phyloP scores from a whole-genome alignment of 92 coral and sea anemone species.

The Montipora capitata region DNA sequence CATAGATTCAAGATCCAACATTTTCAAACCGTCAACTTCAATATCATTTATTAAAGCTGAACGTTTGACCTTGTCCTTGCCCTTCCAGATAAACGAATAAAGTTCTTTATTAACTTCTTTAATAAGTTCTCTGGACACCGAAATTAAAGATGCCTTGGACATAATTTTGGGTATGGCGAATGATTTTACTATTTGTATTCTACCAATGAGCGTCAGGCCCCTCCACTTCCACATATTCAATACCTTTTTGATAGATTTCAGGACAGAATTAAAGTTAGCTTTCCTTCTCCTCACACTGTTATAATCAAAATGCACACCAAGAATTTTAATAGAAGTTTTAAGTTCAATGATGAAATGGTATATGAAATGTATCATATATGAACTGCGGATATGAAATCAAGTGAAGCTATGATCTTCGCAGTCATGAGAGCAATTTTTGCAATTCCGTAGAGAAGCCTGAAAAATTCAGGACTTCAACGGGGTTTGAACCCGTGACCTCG shows the following conservation, averaged over 20 bases:
- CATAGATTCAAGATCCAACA: slow-evolving; percentile 33
- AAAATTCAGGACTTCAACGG: too few relatives aligned
- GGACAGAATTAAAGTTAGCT: neutral
- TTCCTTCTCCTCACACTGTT: neutral
- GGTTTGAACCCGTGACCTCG: too few relatives aligned
- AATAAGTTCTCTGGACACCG: slow-evolving; percentile 4
- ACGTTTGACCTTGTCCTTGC: slow-evolving; percentile 56
- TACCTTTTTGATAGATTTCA: slow-evolving; percentile 16
- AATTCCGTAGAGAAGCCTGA: too few relatives aligned
- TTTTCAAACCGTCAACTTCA: slow-evolving; percentile 34
- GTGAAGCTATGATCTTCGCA: too few relatives aligned
- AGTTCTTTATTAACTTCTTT: slow-evolving; percentile 33
- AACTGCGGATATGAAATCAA: too few relatives aligned
- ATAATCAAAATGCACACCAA: slow-evolving; percentile 13
- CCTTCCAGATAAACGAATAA: slow-evolving; percentile 52
- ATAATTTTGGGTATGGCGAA: slow-evolving; percentile 38
- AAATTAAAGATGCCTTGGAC: slow-evolving; percentile 6
- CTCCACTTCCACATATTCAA: neutral
- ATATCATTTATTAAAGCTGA: slow-evolving; percentile 23
- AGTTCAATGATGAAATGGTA: too few relatives aligned
- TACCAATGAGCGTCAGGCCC: slow-evolving; percentile 22
- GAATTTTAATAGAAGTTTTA: neutral
- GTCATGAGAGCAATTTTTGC: too few relatives aligned
- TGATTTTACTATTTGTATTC: slow-evolving; percentile 43
- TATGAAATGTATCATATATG: too few relatives aligned